Evolutionary conservation across 2,113 vertebrate species (phyloP).

Genomic region (Desmodus rotundus): DNA sequence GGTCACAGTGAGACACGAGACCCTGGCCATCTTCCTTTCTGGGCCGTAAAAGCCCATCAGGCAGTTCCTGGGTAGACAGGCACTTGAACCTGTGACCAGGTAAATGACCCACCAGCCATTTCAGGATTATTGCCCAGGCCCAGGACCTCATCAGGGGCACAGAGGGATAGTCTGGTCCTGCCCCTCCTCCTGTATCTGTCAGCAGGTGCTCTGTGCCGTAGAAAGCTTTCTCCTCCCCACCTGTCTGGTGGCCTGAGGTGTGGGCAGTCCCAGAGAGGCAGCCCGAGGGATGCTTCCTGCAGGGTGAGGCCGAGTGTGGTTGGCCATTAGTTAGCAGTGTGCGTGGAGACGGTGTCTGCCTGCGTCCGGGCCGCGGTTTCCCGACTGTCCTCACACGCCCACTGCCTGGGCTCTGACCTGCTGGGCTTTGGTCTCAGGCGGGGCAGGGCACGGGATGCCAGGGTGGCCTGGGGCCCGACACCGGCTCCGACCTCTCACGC

Average conservation of each 20-base stretch:
- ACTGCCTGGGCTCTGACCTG: no score
- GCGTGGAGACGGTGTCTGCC: neutral
- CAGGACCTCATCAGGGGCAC: neutral
- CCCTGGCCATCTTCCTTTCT: neutral
- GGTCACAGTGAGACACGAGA: neutral
- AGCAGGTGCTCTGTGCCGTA: neutral
- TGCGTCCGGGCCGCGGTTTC: neutral
- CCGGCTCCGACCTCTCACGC: neutral
- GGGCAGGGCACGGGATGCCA: neutral
- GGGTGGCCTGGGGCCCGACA: neutral
- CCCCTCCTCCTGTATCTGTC: neutral
- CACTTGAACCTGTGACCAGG: neutral
- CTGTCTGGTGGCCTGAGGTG: neutral
- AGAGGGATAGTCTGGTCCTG: neutral
- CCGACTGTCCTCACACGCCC: no score
- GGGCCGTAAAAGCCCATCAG: neutral
- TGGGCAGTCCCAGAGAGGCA: neutral
- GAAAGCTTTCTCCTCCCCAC: neutral
- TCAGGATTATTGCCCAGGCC: neutral
- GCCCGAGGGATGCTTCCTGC: neutral
- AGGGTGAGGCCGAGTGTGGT: neutral
- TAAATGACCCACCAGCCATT: no score
- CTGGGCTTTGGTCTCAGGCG: neutral
- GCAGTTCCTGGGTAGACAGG: neutral
- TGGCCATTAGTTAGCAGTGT: neutral